A percentile compares a stretch with the other conserved stretches of the same genome.
These are phyloP conservation scores for Campaea margaritaria DNA, from an alignment of 2,888 invertebrate genomes.

Conservation along the genomic window DNA sequence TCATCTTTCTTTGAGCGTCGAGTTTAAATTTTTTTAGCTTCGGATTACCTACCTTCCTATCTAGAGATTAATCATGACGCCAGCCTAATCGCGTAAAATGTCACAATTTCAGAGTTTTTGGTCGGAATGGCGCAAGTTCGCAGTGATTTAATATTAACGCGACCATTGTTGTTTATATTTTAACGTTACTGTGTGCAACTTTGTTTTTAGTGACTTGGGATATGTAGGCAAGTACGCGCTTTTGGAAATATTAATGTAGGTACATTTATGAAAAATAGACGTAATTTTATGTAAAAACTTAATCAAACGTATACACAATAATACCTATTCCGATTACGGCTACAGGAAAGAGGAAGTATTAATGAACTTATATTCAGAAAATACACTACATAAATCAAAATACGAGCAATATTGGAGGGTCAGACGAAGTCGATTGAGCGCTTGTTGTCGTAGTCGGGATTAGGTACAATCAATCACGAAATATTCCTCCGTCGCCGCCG, in stretches of 20 bases:
- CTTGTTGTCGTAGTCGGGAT: conserved; percentile 13
- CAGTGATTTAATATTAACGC: conserved; percentile 34
- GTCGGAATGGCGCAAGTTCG: conserved; percentile 32
- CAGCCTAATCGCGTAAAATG: conserved; percentile 47
- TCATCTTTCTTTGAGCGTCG: conserved; percentile 70
- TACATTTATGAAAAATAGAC: no score
- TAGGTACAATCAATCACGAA: conserved; percentile 48
- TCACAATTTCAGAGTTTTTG: conserved; percentile 43
- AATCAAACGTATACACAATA: no score
- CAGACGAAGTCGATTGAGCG: not conserved
- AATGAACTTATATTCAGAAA: not conserved
- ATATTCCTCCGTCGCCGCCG: conserved; percentile 37
- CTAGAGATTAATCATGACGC: conserved; percentile 52
- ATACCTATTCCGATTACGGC: no score
- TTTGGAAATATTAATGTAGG: no score
- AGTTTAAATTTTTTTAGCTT: conserved; percentile 66
- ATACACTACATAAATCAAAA: not conserved
- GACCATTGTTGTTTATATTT: conserved; percentile 32
- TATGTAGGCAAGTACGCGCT: no score
- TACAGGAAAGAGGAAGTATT: no score
- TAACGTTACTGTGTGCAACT: conserved; percentile 16
- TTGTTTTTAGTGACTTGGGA: not conserved
- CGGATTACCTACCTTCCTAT: conserved; percentile 55
- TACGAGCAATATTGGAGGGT: conserved; percentile 1
- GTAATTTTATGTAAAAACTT: no score